Evolutionary conservation across 2,113 vertebrate genomes (phyloP), one percentile per base, ranked within the genome.

Genomic region (Tenebrosternarchus preto): DNA sequence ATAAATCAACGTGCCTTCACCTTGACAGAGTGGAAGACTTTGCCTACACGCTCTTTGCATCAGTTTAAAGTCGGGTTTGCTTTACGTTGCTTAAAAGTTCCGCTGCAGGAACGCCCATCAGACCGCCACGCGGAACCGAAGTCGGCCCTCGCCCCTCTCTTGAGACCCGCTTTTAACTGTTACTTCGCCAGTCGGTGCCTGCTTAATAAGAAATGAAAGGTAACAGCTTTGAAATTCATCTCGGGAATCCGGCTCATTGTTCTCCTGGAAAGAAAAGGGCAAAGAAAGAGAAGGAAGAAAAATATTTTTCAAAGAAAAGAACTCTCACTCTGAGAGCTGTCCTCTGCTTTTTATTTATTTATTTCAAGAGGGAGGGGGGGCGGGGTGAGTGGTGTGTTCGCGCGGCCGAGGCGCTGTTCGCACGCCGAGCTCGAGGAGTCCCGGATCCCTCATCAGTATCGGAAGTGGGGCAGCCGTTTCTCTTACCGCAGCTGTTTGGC

Each of bases 191-290:
- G 36, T 22, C 50, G 61, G 94, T 94, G 93, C 93, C 93, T 94
- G 93, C 92, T 94, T 94, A 94, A 95, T 94, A 95, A 93, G 94
- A 93, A 94, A 94, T 94, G 94, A 94, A 95, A 94, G 93, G 94
- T 95, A 95, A 95, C 94, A 92, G 93, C 93, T 93, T 94, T 94
- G 93, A 95, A 95, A 95, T 94, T 94, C 92, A 92, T 93, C 94
- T 93, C 93, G 94, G 94, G 43, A 94, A 95, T 94, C 94, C 93
- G 92, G 91, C 93, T 93, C 94, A 95, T 94, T 92, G 92, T 94
- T 94, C 89, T 92, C 88, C 93, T 85, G 11, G 25, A 25, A 64
- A 70, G 59, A 29, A 16, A 63, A 39, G 11, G 22, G 43, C 2
- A 63, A 63, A 36, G 15, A 73, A 11, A 67, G 25, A 3, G 4